Percentiles rank a stretch among this genome's conserved stretches.
These are phyloP conservation scores for Emmelina monodactyla DNA, from an alignment of 2,888 invertebrate species.

Conservation along the genomic window DNA sequence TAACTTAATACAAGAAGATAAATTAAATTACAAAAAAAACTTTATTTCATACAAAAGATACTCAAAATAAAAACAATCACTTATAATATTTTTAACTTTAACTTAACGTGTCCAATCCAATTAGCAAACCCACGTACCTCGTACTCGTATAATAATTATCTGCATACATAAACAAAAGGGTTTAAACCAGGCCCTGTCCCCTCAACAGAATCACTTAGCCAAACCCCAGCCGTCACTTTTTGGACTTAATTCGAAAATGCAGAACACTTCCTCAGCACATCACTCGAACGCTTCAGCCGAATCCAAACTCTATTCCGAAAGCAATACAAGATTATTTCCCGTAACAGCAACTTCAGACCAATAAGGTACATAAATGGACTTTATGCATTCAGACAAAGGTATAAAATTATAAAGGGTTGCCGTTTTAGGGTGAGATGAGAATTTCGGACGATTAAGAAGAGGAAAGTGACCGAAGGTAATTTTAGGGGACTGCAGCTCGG, in stretches of 20 bases:
- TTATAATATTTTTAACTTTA: too few species aligned
- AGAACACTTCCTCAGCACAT: constrained; percentile 22
- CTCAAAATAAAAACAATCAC: too few species aligned
- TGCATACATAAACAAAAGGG: constrained; percentile 20
- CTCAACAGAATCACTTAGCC: constrained; percentile 36
- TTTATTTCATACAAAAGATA: too few species aligned
- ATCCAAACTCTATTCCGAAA: neutral
- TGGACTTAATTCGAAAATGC: constrained; percentile 28
- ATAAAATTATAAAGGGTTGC: constrained; percentile 1
- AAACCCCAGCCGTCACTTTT: constrained; percentile 32
- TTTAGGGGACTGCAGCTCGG: constrained; percentile 32
- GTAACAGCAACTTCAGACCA: too few species aligned
- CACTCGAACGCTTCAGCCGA: too few species aligned
- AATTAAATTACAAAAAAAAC: too few species aligned
- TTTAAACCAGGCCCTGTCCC: constrained; percentile 22
- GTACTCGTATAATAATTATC: constrained; percentile 1
- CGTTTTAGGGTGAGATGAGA: constrained; percentile 16
- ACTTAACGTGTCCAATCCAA: too few species aligned
- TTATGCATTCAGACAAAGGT: neutral
- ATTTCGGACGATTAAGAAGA: constrained; percentile 34
- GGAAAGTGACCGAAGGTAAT: constrained; percentile 47
- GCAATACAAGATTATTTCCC: constrained; percentile 1
- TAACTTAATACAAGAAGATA: too few species aligned
- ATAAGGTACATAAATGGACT: neutral
- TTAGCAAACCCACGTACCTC: neutral